These are phyloP conservation scores for Xyrauchen texanus DNA, from an alignment of 2,113 vertebrate species.

Conservation along the genomic window DNA sequence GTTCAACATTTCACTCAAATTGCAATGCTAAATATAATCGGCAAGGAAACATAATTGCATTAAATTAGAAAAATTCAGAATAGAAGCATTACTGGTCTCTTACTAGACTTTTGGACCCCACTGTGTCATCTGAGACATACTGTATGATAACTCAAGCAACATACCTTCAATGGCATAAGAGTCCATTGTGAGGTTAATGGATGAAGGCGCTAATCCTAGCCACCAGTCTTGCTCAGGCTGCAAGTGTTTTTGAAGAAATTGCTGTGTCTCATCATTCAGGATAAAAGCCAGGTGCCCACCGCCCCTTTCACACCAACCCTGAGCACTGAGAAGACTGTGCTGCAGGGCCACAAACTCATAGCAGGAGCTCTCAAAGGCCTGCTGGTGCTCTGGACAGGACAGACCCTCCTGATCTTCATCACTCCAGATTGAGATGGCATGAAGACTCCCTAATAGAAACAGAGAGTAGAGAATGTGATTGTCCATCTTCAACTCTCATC, in stretches of 20 bases:
- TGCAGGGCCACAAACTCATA: slow-evolving; percentile 83
- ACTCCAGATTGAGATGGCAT: slow-evolving; percentile 53
- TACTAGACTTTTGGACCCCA: too few species aligned
- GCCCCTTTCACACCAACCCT: slow-evolving; percentile 88
- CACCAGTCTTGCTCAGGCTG: slow-evolving; percentile 84
- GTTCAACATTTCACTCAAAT: too few species aligned
- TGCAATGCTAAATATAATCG: too few species aligned
- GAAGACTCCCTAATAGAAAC: slow-evolving; percentile 56
- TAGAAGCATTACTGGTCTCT: too few species aligned
- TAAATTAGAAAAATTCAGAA: too few species aligned
- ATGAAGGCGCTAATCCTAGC: slow-evolving; percentile 82
- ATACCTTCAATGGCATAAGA: slow-evolving; percentile 67
- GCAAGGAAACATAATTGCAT: too few species aligned
- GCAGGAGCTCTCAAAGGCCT: slow-evolving; percentile 82
- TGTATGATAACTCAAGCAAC: slow-evolving; percentile 17
- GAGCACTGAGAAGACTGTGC: slow-evolving; percentile 76
- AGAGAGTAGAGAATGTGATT: slow-evolving; percentile 41
- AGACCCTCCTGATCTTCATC: slow-evolving; percentile 52
- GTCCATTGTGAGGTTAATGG: slow-evolving; percentile 75
- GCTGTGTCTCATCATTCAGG: slow-evolving; percentile 82
- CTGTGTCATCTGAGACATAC: too few species aligned
- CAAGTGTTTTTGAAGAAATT: slow-evolving; percentile 84
- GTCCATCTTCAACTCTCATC: slow-evolving; percentile 58
- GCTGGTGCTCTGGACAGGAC: slow-evolving; percentile 78
- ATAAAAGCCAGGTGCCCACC: slow-evolving; percentile 90